Base-by-base conservation (phyloP, 2,888 invertebrate genomes). In the Galeopsomyia nigrocyanea region DNA sequence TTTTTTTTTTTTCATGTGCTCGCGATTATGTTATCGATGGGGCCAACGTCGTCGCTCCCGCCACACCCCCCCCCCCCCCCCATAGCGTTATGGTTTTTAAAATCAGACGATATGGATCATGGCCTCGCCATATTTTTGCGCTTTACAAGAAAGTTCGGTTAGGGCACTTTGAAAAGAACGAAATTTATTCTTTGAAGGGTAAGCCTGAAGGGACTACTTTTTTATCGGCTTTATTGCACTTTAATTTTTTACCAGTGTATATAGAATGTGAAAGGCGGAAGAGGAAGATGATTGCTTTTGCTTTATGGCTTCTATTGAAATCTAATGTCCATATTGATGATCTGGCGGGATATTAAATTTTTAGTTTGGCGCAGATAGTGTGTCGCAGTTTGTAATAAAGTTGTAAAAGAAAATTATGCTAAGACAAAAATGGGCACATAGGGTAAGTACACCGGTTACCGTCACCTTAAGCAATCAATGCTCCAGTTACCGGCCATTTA, bases 101-200 rank as follows among this genome's bases (percentile, higher is more conserved):
- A 71, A 71, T 71, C 67, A 71, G 62, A 71, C 57, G 67, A 71
- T 67, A 71, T 67, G 66, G 66, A 64, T 64, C 51, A 51, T 17
- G 64, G 46, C 5, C 10, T 26, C 16, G 19, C 47, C 58, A 46
- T 58, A 60, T 58, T 51, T 70, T 64, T 49, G 16, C 3, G n/a
- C 16, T 47, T 31, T 64, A 69, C 39, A 69, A n/a, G 51, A 51
- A 58, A 62, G 56, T 61, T 61, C 55, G 17, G 51, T 61, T 63
- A 55, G n/a, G 49, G 39, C 22, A 31, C 68, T 62, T 55, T 55
- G 5, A 49, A 55, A 31, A 19, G 69, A 63, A 31, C 26, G n/a
- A 66, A 49, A 56, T 55, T 55, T 64, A 46, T 16, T 17, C 10
- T 13, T 39, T 39, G 7, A 39, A 39, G 16, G 13, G 22, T n/a